Percentiles rank a stretch among this genome's conserved stretches.
phyloP scores from a whole-genome alignment of 2,113 vertebrate genomes.

The Piaya cayana region DNA sequence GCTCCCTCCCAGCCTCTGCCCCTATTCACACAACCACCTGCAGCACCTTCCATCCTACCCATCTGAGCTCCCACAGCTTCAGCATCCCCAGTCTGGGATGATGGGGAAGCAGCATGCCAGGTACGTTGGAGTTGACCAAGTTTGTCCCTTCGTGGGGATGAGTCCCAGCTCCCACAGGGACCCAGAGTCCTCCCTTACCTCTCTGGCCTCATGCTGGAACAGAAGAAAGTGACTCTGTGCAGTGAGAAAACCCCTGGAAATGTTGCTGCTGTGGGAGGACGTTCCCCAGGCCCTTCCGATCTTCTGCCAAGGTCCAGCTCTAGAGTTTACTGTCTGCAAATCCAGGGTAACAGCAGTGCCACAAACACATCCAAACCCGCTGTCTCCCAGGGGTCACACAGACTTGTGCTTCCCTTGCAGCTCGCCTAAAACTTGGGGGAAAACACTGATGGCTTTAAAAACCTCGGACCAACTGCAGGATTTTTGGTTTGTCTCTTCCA shows the following conservation, averaged over 20 bases:
- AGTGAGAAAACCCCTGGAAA: not conserved
- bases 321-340: not conserved
- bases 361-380: not conserved
- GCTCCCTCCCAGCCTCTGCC: constrained; percentile 6
- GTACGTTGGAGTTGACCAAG: fast-evolving
- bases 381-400: not conserved
- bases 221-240: not conserved
- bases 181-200: not conserved
- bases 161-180: not conserved
- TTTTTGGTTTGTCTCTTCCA: not conserved
- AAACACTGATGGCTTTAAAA: not conserved
- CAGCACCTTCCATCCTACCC: not conserved
- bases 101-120: not conserved
- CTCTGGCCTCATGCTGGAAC: not conserved
- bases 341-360: not conserved
- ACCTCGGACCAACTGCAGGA: not conserved
- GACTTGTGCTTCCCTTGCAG: not conserved
- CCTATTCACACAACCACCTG: not conserved
- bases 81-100: not conserved
- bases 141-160: not conserved
- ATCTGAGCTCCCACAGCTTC: not conserved
- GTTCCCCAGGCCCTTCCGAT: not conserved
- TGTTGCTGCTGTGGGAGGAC: not conserved
- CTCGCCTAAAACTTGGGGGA: not conserved
- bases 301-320: not conserved